Conservation (phyloP, 2,113 vertebrate genomes). For the Panthera leo region DNA sequence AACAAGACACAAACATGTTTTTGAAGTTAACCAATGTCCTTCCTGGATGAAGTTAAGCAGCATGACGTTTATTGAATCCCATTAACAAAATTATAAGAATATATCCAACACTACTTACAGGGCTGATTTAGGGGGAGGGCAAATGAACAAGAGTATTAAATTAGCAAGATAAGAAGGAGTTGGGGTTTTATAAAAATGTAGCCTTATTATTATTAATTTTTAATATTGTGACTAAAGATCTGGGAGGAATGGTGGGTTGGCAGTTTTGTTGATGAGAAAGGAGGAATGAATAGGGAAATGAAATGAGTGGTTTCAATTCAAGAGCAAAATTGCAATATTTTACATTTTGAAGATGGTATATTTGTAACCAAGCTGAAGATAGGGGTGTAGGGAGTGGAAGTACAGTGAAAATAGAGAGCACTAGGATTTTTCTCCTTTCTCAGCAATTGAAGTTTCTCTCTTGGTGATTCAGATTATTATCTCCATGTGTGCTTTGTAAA, state of each 20-base stretch:
- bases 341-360: background rate
- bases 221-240: background rate
- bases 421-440: background rate
- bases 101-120: background rate
- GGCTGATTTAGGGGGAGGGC: background rate
- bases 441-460: background rate
- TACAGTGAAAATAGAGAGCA: background rate
- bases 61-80: background rate
- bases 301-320: background rate
- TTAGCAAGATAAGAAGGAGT: background rate
- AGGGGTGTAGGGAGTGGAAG: fast-evolving
- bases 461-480: background rate
- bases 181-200: background rate
- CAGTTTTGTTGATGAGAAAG: background rate
- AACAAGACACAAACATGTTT: background rate
- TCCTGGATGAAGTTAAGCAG: background rate
- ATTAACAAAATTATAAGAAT: background rate
- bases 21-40: background rate
- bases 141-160: background rate
- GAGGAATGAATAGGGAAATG: background rate
- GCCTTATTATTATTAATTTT: background rate
- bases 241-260: background rate
- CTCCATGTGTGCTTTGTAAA: background rate
- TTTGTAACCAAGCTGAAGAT: background rate
- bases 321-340: background rate